These are phyloP conservation scores for Margaritifera margaritifera DNA, from an alignment of 2,888 invertebrate species.

Conservation along the genomic window DNA sequence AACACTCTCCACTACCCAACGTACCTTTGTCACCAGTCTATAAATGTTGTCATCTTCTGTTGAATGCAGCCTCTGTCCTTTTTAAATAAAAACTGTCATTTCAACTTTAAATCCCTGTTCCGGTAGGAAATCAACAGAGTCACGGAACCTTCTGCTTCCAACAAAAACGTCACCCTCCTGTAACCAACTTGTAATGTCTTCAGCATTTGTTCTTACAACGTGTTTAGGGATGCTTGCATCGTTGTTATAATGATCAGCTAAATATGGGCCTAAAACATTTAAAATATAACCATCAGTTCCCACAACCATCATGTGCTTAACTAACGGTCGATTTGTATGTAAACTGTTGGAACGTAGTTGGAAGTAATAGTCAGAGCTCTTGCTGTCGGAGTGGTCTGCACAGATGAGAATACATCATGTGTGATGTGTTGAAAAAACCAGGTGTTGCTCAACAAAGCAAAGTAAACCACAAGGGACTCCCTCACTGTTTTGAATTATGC, in stretches of 20 bases:
- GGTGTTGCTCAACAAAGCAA: no score
- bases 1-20: no score
- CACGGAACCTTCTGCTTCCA: slow-evolving; percentile 18
- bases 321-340: no score
- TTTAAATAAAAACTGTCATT: slow-evolving; percentile 12
- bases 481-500: no score
- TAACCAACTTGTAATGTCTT: slow-evolving; percentile 6
- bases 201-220: slow-evolving; percentile 1
- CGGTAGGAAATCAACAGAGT: slow-evolving; percentile 12
- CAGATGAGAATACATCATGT: no score
- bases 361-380: no score
- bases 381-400: no score
- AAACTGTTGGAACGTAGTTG: no score
- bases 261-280: slow-evolving; percentile 5
- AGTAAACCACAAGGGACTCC: no score
- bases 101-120: slow-evolving; percentile 4
- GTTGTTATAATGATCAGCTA: slow-evolving; percentile 2
- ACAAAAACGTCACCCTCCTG: slow-evolving; percentile 10
- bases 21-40: slow-evolving; percentile 8
- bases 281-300: slow-evolving; percentile 3
- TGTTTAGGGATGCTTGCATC: slow-evolving; percentile 11
- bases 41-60: slow-evolving; percentile 14
- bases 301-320: no score
- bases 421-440: no score
- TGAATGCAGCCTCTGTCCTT: slow-evolving; percentile 16